A percentile compares a stretch with the other conserved stretches of the same genome.
Evolutionary conservation across 2,888 invertebrate genomes (phyloP).

Genomic region (Prenolepis imparis): DNA sequence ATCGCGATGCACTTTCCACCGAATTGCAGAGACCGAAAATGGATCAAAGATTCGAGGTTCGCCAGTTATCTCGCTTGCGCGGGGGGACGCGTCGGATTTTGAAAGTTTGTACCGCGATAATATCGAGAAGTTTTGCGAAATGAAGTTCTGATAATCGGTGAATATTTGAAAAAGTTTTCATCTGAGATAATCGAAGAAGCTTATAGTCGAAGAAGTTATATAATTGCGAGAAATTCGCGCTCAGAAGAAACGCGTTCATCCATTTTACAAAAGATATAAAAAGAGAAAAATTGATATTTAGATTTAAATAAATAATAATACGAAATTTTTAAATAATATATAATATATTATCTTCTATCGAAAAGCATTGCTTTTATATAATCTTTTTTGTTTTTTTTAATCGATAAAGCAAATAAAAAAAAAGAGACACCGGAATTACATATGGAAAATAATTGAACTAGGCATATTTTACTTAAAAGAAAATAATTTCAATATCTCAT

Average conservation of each 20-base stretch:
- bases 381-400: neutral
- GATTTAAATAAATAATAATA: neutral
- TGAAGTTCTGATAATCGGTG: conserved; percentile 1
- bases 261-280: neutral
- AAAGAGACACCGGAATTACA: neutral
- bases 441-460: neutral
- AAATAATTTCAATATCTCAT: conserved; percentile 1
- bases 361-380: neutral
- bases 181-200: neutral
- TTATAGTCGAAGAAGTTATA: neutral
- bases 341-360: neutral
- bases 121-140: neutral
- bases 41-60: conserved; percentile 1
- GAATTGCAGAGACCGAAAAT: neutral
- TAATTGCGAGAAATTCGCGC: neutral
- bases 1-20: conserved; percentile 25
- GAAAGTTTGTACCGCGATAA: conserved; percentile 11
- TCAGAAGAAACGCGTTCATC: neutral
- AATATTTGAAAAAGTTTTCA: conserved; percentile 2
- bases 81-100: neutral
- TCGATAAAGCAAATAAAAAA: neutral
- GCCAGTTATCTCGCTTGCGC: neutral
- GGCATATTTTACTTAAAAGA: neutral
- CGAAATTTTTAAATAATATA: neutral
- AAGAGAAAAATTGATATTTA: neutral